Evolutionary conservation across 2,797 vertebrate species (phyloP), one percentile per base, ranked within the genome.

Genomic region (Champsocephalus esox): DNA sequence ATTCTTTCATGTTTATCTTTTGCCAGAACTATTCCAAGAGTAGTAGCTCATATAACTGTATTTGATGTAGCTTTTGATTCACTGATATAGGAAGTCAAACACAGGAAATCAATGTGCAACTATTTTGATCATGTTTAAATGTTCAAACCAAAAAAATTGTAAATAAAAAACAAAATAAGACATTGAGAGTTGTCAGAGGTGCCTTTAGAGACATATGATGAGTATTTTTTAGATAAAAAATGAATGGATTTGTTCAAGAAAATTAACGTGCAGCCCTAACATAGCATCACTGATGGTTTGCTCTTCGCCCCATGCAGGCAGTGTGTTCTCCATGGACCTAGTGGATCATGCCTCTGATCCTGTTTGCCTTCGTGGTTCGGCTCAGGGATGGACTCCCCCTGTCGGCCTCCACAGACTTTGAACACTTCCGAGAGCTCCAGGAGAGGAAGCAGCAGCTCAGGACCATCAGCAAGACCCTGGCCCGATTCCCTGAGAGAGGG

Each of bases 341-440:
- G 87, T 38, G 89, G 95, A 97, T 93, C 91, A 99, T 98, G 97
- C 95, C 98, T 94, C 93, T 98, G 97, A 99, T 99, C 96, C 91
- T 98, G 81, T 99, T 98, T 78, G 96, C 97, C 83, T 98, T 97
- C 0, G 95, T 99, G 90, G 97, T 97, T 82, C 93, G 98, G 89
- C 94, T 97, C 93, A 96, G 96, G 94, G 98, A 99, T 88, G 98
- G 97, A 74, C 96, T 99, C 85, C 98, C 97, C 28, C 96, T 99
- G 84, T 99, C 98, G 0, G 98, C 97, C 69, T 99, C 98, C 90
- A 98, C 97, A 8, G 97, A 99, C 89, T 99, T 99, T 73, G 94
- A 97, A 82, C 95, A 97, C 84, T 95, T 93, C 86, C 93, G 82
- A 41, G 96, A 96, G 73, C 96, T 99, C 48, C 93, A 98, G 93